Conservation (phyloP, 2,113 vertebrate genomes). For the Aythya baeri region DNA sequence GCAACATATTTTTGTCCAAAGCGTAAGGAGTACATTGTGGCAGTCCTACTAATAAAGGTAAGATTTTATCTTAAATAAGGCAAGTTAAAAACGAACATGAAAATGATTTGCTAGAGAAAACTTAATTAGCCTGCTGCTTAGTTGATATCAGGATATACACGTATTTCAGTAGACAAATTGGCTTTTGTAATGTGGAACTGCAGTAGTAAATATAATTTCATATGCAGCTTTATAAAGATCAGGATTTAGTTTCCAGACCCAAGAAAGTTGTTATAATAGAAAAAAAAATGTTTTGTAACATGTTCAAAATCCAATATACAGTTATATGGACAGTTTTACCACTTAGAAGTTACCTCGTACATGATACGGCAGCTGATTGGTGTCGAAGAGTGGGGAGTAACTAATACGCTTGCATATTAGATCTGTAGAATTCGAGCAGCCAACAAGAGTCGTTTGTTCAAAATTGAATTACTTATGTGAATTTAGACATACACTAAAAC, state of each 20-base stretch:
- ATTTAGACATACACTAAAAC: neutral
- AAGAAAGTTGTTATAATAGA: neutral
- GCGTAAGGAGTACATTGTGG: constrained; percentile 57
- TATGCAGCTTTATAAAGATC: neutral
- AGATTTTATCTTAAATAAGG: constrained; percentile 53
- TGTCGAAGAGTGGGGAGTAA: neutral
- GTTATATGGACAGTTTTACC: neutral
- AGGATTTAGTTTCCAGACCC: neutral
- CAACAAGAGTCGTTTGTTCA: neutral
- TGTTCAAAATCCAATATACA: neutral
- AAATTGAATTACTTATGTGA: neutral
- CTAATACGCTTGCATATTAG: neutral
- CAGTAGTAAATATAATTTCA: neutral
- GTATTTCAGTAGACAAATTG: neutral
- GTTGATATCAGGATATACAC: neutral
- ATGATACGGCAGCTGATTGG: neutral
- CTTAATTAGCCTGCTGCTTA: neutral
- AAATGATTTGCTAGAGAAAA: neutral
- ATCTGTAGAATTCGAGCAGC: neutral
- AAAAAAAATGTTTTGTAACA: neutral
- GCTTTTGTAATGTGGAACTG: neutral
- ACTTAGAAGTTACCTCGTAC: neutral
- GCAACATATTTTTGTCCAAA: constrained; percentile 67
- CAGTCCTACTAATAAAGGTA: constrained; percentile 66
- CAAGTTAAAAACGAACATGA: constrained; percentile 12